phyloP scores from a whole-genome alignment of 2,797 vertebrate genomes.

The Picus viridis region DNA sequence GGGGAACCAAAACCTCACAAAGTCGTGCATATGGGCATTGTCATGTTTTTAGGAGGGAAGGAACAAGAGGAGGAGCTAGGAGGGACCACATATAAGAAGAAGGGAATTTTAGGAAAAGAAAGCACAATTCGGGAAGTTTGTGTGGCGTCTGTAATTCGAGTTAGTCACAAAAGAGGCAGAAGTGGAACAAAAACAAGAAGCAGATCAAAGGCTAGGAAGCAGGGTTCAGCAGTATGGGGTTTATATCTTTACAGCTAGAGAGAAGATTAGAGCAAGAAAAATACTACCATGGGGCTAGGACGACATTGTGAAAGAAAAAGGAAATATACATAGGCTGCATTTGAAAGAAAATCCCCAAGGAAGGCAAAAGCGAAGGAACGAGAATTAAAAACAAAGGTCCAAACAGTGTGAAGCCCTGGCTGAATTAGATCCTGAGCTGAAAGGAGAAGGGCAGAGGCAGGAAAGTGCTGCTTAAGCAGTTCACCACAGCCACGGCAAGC shows the following conservation, averaged over 20 bases:
- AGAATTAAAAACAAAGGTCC: slow-evolving; percentile 57
- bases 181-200: slow-evolving; percentile 70
- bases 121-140: slow-evolving; percentile 45
- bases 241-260: slow-evolving; percentile 68
- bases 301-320: slow-evolving; percentile 65
- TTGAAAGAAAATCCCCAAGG: slow-evolving; percentile 68
- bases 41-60: background rate
- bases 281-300: slow-evolving; percentile 64
- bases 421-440: slow-evolving; percentile 37
- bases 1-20: background rate
- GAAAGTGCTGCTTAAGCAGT: slow-evolving; percentile 36
- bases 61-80: slow-evolving; percentile 16
- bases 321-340: slow-evolving; percentile 53
- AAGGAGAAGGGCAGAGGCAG: slow-evolving; percentile 48
- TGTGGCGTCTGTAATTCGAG: slow-evolving; percentile 50
- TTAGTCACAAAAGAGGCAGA: slow-evolving; percentile 68
- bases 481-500: background rate
- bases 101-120: slow-evolving; percentile 42
- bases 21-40: background rate
- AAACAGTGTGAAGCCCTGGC: slow-evolving; percentile 36
- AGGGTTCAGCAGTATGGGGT: slow-evolving; percentile 55
- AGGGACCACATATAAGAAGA: background rate
- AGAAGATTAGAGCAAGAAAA: slow-evolving; percentile 75
- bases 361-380: slow-evolving; percentile 14
- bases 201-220: slow-evolving; percentile 71